These are phyloP conservation scores for Coendou prehensilis DNA, from an alignment of 2,797 vertebrate species.

Conservation along the genomic window DNA sequence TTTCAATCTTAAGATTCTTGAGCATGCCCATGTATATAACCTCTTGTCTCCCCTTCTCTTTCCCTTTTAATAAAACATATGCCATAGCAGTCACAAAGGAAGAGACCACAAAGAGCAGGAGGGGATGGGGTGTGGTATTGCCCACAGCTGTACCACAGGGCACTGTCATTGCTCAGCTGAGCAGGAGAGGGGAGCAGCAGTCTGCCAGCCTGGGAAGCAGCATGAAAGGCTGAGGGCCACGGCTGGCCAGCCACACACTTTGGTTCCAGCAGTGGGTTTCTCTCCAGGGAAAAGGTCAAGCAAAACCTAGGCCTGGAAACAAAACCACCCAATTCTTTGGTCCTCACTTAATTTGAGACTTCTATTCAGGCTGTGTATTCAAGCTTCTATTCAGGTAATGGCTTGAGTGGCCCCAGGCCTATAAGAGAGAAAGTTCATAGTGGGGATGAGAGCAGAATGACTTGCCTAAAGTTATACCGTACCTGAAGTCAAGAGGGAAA, in stretches of 20 bases:
- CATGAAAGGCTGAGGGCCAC: background rate
- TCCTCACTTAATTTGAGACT: background rate
- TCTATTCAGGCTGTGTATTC: background rate
- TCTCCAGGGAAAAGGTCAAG: constrained; percentile 28
- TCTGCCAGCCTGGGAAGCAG: background rate
- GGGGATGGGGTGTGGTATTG: background rate
- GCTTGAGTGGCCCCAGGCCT: background rate
- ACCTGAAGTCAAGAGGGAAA: background rate
- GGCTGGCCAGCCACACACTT: background rate
- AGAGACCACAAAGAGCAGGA: constrained; percentile 61
- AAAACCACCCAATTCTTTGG: background rate
- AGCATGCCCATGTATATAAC: constrained; percentile 74
- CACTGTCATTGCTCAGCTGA: constrained; percentile 34
- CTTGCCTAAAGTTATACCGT: background rate
- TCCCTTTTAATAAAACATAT: constrained; percentile 84
- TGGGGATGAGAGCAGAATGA: background rate
- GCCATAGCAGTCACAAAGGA: constrained; percentile 75
- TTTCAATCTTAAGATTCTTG: constrained; percentile 82
- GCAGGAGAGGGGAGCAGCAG: background rate
- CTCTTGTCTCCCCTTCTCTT: constrained; percentile 79
- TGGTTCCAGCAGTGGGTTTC: background rate
- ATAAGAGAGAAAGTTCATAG: background rate
- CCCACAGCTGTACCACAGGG: constrained; percentile 14
- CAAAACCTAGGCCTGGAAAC: background rate
- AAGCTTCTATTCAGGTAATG: background rate